Conservation (phyloP, 2,888 invertebrate genomes). For the Neoascia interrupta region DNA sequence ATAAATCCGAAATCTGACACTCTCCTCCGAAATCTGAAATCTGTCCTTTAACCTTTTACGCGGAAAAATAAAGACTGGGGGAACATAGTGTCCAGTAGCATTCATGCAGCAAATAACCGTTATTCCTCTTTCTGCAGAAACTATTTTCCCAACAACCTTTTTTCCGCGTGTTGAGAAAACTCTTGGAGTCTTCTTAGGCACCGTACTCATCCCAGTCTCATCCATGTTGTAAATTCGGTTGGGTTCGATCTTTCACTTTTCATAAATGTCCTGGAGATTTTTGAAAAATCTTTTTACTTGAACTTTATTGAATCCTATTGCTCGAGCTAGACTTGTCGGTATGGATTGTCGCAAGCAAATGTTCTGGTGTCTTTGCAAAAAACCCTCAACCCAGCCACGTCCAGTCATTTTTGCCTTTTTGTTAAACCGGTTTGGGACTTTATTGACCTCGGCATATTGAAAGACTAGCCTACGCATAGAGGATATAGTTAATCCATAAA, state of each 20-base stretch:
- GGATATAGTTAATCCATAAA: background rate
- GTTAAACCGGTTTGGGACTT: background rate
- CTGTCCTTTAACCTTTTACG: background rate
- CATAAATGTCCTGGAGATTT: background rate
- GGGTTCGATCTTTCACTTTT: background rate
- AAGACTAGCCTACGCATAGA: background rate
- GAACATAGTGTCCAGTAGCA: constrained; percentile 6
- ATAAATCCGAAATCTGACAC: no score
- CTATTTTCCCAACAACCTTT: background rate
- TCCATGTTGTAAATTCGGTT: background rate
- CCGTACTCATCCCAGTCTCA: background rate
- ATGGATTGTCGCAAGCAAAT: background rate
- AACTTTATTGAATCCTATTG: background rate
- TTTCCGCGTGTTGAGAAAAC: background rate
- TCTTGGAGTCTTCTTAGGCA: background rate
- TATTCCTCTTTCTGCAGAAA: background rate
- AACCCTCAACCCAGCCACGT: background rate
- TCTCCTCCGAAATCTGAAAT: no score
- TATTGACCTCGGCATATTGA: background rate
- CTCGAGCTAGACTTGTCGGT: background rate
- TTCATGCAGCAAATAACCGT: background rate
- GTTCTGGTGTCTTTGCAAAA: background rate
- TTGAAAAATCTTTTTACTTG: background rate
- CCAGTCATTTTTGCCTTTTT: background rate
- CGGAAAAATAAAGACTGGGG: constrained; percentile 18